phyloP scores from a whole-genome alignment of 2,797 vertebrate species.

The Trematomus bernacchii region DNA sequence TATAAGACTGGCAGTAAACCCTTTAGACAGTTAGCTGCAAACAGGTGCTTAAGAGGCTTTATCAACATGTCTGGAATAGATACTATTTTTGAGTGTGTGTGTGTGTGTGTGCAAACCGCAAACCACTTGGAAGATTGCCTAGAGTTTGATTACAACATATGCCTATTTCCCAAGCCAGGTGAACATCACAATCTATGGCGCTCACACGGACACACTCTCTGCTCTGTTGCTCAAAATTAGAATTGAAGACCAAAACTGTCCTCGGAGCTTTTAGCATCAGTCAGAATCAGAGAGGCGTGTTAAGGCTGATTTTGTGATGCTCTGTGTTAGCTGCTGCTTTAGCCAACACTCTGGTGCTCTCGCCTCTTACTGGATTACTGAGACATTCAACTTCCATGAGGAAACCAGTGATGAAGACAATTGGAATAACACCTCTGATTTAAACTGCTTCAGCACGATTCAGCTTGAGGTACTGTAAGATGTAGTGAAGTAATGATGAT shows the following conservation, averaged over 20 bases:
- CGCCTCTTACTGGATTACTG: slow-evolving; percentile 47
- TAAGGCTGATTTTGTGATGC: slow-evolving; percentile 41
- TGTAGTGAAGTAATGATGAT: not conserved
- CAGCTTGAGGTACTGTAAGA: slow-evolving; percentile 44
- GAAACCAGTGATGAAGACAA: slow-evolving; percentile 19
- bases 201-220: slow-evolving; percentile 24
- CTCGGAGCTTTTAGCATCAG: slow-evolving; percentile 1
- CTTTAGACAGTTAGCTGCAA: slow-evolving; percentile 58
- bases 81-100: slow-evolving; percentile 52
- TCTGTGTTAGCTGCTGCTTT: slow-evolving; percentile 43
- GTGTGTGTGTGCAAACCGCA: slow-evolving; percentile 38
- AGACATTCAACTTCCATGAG: slow-evolving; percentile 22
- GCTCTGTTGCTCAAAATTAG: slow-evolving; percentile 20
- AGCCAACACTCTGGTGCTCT: slow-evolving; percentile 14
- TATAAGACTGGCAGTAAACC: slow-evolving; percentile 52
- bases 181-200: slow-evolving; percentile 49
- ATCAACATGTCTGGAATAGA: slow-evolving; percentile 69
- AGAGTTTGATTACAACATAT: slow-evolving; percentile 70
- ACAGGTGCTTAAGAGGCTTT: slow-evolving; percentile 83
- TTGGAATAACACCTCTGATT: slow-evolving; percentile 28
- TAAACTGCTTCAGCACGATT: slow-evolving; percentile 32
- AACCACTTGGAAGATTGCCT: slow-evolving; percentile 60
- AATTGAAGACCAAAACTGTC: slow-evolving; percentile 29
- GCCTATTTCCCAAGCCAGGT: slow-evolving; percentile 58
- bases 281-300: slow-evolving; percentile 29